Evolutionary conservation across 2,888 invertebrate genomes (phyloP).

Genomic region (Cenopis cana): DNA sequence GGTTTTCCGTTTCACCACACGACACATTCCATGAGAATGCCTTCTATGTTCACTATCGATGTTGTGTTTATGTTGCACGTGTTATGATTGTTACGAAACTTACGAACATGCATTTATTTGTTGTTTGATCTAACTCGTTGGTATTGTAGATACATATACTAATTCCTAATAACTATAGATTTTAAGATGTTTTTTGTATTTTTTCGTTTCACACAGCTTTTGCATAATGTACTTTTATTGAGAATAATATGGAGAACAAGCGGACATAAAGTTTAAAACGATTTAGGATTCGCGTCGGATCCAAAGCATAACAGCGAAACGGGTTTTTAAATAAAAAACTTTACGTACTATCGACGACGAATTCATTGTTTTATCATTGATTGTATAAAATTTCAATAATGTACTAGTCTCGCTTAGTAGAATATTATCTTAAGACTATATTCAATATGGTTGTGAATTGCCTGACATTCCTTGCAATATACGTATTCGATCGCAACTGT

Average conservation of each 20-base stretch:
- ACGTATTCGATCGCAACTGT: not conserved
- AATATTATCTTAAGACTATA: no score
- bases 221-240: not conserved
- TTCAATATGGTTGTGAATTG: not conserved
- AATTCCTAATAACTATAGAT: conserved; percentile 34
- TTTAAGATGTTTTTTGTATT: conserved; percentile 15
- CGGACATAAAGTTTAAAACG: not conserved
- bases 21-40: conserved; percentile 47
- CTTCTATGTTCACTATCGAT: conserved; percentile 32
- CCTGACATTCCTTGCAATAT: not conserved
- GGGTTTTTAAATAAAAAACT: not conserved
- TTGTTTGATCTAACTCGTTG: conserved; percentile 16
- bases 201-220: conserved; percentile 12
- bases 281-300: not conserved
- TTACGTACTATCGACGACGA: no score
- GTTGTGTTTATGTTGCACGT: conserved; percentile 11
- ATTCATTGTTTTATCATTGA: no score
- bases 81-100: not conserved
- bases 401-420: not conserved
- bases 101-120: conserved; percentile 22
- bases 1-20: conserved; percentile 53
- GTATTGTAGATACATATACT: conserved; percentile 20
- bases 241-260: no score
- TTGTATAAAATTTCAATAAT: no score
- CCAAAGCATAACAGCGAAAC: not conserved